phyloP scores from a whole-genome alignment of 2,113 vertebrate genomes.

The Oreochromis tanganicae region DNA sequence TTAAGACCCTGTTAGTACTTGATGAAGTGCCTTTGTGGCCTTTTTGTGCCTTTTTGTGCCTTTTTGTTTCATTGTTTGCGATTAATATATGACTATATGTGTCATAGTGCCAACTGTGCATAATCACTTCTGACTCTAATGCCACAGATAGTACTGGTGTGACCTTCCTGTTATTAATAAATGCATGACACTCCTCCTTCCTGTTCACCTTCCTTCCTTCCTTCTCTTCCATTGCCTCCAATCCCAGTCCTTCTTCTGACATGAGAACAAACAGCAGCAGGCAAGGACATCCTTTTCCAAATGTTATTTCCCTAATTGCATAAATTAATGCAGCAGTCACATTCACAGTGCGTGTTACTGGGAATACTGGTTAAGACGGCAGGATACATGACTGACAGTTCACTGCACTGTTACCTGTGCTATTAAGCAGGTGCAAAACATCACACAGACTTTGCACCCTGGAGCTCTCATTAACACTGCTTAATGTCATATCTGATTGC shows the following conservation, averaged over 20 bases:
- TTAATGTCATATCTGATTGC: not conserved
- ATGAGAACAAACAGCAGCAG: constrained; percentile 52
- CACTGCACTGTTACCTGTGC: not conserved
- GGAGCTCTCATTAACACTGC: not conserved
- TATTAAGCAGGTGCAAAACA: not conserved
- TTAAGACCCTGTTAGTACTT: not conserved
- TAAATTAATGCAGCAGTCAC: constrained; percentile 14
- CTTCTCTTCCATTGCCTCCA: not conserved
- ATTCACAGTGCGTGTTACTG: not conserved
- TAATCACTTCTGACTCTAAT: constrained; percentile 39
- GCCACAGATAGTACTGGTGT: constrained; percentile 34
- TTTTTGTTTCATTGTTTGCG: not conserved
- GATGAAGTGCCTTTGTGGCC: not conserved
- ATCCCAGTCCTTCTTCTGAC: constrained; percentile 26
- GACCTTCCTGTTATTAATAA: constrained; percentile 56
- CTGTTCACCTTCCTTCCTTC: constrained; percentile 52
- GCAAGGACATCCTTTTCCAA: constrained; percentile 34
- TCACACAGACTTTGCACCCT: not conserved
- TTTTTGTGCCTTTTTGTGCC: not conserved
- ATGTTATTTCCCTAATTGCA: constrained; percentile 11
- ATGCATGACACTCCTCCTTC: constrained; percentile 51
- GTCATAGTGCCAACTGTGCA: not conserved
- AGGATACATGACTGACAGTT: not conserved
- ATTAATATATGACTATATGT: not conserved
- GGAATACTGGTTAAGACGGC: not conserved